Conservation (phyloP, 2,797 vertebrate species). For the Falco peregrinus region DNA sequence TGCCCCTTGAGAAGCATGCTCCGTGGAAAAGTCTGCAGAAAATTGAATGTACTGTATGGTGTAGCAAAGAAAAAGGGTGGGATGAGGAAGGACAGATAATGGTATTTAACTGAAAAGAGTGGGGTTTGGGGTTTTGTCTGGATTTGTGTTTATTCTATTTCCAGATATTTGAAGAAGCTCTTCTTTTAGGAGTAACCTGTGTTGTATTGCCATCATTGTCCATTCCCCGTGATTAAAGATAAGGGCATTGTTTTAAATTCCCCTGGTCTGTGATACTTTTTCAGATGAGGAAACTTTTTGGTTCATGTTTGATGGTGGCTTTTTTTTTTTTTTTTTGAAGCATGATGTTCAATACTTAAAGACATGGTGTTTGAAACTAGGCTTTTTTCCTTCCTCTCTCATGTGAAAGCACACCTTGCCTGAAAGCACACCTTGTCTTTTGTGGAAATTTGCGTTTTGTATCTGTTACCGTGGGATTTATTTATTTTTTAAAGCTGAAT, state of each 20-base stretch:
- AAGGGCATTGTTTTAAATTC: background rate
- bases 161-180: background rate
- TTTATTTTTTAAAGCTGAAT: background rate
- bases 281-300: background rate
- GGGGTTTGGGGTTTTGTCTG: background rate
- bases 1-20: background rate
- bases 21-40: background rate
- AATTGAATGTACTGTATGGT: fast-evolving
- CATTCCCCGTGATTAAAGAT: background rate
- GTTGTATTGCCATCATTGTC: background rate
- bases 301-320: background rate
- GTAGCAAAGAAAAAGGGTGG: background rate
- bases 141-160: background rate
- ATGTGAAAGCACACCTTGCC: background rate
- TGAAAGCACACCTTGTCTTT: background rate
- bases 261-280: background rate
- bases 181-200: background rate
- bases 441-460: background rate
- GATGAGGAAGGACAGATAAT: background rate
- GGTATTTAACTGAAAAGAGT: background rate
- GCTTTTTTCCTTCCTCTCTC: background rate
- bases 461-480: background rate
- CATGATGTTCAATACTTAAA: fast-evolving
- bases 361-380: background rate
- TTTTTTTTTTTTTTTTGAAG: background rate